A percentile compares a stretch with the other conserved stretches of the same genome.
These are phyloP conservation scores for Epizoanthus fatuus DNA, from an alignment of 92 coral and sea anemone genomes.

Conservation along the genomic window DNA sequence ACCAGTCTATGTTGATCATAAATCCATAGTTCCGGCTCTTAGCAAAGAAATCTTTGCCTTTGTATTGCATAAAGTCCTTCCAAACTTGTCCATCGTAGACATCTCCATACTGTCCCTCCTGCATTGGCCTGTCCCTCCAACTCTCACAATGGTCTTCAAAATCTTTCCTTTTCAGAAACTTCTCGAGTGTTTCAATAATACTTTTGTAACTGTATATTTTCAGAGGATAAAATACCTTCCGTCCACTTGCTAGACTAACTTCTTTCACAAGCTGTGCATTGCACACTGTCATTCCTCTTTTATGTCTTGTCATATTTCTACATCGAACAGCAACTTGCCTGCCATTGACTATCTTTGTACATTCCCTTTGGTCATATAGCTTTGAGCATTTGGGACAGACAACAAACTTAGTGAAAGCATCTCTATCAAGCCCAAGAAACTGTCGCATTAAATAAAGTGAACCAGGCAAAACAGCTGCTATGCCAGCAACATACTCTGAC, in stretches of 20 bases:
- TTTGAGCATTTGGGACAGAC: constrained; percentile 69
- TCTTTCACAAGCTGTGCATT: constrained; percentile 50
- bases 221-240: constrained; percentile 26
- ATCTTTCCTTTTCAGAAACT: constrained; percentile 42
- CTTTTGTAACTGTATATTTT: constrained; percentile 67
- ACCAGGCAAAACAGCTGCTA: constrained; percentile 55
- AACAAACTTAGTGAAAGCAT: constrained; percentile 59
- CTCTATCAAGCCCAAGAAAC: constrained; percentile 62
- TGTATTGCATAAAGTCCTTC: constrained; percentile 36
- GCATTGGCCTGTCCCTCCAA: constrained; percentile 39
- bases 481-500: constrained; percentile 33
- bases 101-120: constrained; percentile 24
- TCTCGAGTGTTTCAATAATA: constrained; percentile 38
- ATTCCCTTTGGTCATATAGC: constrained; percentile 44
- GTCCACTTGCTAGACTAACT: constrained; percentile 29
- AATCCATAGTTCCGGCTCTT: constrained; percentile 39
- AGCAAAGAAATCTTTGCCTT: constrained; percentile 12
- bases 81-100: constrained; percentile 66
- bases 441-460: constrained; percentile 54
- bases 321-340: background rate
- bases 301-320: background rate
- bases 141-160: constrained; percentile 38
- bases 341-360: constrained; percentile 12
- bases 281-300: background rate
- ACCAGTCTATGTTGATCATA: constrained; percentile 37